Conservation (phyloP, 1,140 invertebrate species). For the Drusus annulatus region DNA sequence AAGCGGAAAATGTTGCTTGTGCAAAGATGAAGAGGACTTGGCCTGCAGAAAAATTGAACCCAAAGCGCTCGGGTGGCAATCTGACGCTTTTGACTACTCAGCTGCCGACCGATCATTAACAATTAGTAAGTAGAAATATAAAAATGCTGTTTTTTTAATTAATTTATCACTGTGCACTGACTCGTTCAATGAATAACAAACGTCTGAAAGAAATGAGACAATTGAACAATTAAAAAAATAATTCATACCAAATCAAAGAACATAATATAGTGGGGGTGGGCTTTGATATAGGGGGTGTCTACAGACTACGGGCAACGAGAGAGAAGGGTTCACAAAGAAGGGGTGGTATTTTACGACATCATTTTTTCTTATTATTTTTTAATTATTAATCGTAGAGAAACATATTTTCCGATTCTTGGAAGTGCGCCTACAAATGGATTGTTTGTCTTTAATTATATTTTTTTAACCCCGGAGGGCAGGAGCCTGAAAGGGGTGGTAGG, state of each 20-base stretch:
- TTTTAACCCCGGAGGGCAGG: slow-evolving; percentile 23
- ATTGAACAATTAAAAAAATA: background rate
- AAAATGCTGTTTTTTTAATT: too few relatives aligned
- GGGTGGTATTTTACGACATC: slow-evolving; percentile 56
- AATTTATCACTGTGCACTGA: too few relatives aligned
- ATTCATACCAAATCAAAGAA: slow-evolving; percentile 25
- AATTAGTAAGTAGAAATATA: too few relatives aligned
- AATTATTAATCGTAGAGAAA: slow-evolving; percentile 60
- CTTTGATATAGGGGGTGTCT: slow-evolving; percentile 22
- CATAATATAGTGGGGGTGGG: slow-evolving; percentile 7
- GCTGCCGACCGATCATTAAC: too few relatives aligned
- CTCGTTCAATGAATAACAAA: too few relatives aligned
- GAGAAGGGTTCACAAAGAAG: slow-evolving; percentile 23
- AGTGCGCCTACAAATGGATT: slow-evolving; percentile 56
- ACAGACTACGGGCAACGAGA: too few relatives aligned
- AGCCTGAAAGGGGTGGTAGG: background rate
- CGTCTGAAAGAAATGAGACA: background rate
- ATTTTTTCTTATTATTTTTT: slow-evolving; percentile 60
- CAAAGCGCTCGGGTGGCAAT: too few relatives aligned
- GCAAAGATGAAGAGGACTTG: too few relatives aligned
- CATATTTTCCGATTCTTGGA: slow-evolving; percentile 59
- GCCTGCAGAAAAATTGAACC: too few relatives aligned
- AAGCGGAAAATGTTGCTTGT: too few relatives aligned
- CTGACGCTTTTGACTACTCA: too few relatives aligned
- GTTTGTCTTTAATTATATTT: slow-evolving; percentile 60